These are phyloP conservation scores for Hyles vespertilio DNA, from an alignment of 1,140 invertebrate genomes.

Conservation along the genomic window DNA sequence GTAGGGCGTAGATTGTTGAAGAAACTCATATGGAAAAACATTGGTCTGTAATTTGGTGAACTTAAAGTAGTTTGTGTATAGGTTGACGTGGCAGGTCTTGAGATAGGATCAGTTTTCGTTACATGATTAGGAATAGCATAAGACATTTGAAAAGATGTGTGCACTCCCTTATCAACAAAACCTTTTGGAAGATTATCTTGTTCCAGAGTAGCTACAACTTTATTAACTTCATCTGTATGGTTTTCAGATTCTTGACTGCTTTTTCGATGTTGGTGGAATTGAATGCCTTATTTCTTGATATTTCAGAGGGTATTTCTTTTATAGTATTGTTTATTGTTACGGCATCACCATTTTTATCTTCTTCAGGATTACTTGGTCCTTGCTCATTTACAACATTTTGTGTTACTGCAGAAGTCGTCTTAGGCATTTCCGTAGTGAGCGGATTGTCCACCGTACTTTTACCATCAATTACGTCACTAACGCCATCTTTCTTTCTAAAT, in stretches of 20 bases:
- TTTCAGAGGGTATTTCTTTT: no score
- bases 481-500: slow-evolving; percentile 52
- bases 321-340: no score
- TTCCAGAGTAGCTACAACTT: neutral
- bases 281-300: no score
- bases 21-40: slow-evolving; percentile 65
- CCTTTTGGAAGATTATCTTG: slow-evolving; percentile 8
- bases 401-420: no score
- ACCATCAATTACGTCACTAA: neutral
- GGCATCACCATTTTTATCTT: neutral
- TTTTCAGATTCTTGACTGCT: no score
- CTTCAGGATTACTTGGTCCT: neutral
- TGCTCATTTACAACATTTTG: slow-evolving; percentile 7
- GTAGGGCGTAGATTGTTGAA: slow-evolving; percentile 69
- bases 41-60: slow-evolving; percentile 45
- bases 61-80: slow-evolving; percentile 56
- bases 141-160: slow-evolving; percentile 36
- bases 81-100: slow-evolving; percentile 44
- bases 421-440: neutral
- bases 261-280: neutral
- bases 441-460: slow-evolving; percentile 14
- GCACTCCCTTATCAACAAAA: slow-evolving; percentile 34
- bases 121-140: slow-evolving; percentile 25
- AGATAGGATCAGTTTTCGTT: slow-evolving; percentile 26
- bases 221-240: neutral